Evolutionary conservation across 2,113 vertebrate genomes (phyloP), one percentile per base, ranked within the genome.

Genomic region (Piaya cayana): DNA sequence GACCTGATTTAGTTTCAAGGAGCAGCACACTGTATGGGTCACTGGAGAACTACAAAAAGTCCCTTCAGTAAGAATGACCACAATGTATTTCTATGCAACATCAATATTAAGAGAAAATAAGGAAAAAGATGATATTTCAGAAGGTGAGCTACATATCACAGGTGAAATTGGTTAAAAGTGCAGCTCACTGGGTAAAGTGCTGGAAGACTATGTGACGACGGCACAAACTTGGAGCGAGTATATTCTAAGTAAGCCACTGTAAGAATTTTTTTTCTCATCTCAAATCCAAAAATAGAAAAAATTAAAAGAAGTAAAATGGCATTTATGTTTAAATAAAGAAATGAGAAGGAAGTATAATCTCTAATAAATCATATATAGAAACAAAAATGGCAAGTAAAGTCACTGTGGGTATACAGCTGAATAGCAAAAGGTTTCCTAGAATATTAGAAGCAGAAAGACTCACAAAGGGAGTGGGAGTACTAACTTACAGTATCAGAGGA

Each of bases 261-360:
- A 39, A 59, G 20, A 15, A 56, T 36, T 5, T 36, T 87, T 71
- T 36, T 87, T 75, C 21, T 67, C 19, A 14, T 2, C 6, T 23
- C 4, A 5, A 62, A 63, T 39, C 20, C 37, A 63, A 81, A 80
- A 71, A 8, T 0, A 9, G 6, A 36, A 63, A 65, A 29, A 9
- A 11, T 7, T 32, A 1, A 25, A 29, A 60, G 26, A 47, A 0
- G 32, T 4, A 11, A 88, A 85, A 21, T 21, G 9, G 0, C 5
- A 32, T 53, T 81, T 84, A 16, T 30, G 10, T 75, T 71, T 16
- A 36, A 82, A 86, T 22, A 2, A 64, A 63, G 65, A 63, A 65
- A 18, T 8, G 13, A 55, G 13, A 79, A 75, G 20, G 6, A 22
- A 68, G 11, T 30, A 43, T 25, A 43, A 50, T 6, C 3, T 63